Percentiles rank a stretch among this genome's conserved stretches.
These are phyloP conservation scores for Philereme vetulata DNA, from an alignment of 2,888 invertebrate genomes.

Conservation along the genomic window DNA sequence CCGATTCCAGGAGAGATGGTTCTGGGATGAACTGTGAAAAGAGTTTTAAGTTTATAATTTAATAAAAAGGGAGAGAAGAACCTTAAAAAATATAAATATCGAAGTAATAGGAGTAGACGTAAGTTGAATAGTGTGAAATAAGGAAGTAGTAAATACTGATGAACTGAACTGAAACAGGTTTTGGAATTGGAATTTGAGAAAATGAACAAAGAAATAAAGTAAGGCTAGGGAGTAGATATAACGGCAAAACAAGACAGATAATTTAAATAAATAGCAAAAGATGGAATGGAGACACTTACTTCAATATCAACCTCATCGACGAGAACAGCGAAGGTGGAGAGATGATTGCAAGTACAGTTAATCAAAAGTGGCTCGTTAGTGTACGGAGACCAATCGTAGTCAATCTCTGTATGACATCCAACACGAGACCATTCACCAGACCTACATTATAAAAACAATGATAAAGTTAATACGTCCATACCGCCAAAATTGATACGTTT, in stretches of 20 bases:
- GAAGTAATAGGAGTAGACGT: background rate
- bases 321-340: constrained; percentile 95
- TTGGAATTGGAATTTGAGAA: background rate
- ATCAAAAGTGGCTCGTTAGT: constrained; percentile 86
- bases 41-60: background rate
- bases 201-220: background rate
- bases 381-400: constrained; percentile 85
- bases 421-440: constrained; percentile 94
- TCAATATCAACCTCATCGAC: constrained; percentile 96
- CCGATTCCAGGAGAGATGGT: constrained; percentile 92
- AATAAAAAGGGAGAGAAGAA: no score
- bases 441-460: constrained; percentile 16
- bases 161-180: no score
- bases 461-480: no score
- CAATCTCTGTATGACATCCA: constrained; percentile 93
- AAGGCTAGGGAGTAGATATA: background rate
- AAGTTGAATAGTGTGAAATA: background rate
- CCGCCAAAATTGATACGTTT: no score
- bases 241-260: background rate
- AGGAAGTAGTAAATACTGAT: background rate
- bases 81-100: no score
- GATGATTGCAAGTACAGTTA: constrained; percentile 96
- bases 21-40: constrained; percentile 90
- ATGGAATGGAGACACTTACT: constrained; percentile 66
- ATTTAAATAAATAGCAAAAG: background rate